Conservation (phyloP, 23 tunicate species). For the Halocynthia aurantium region DNA sequence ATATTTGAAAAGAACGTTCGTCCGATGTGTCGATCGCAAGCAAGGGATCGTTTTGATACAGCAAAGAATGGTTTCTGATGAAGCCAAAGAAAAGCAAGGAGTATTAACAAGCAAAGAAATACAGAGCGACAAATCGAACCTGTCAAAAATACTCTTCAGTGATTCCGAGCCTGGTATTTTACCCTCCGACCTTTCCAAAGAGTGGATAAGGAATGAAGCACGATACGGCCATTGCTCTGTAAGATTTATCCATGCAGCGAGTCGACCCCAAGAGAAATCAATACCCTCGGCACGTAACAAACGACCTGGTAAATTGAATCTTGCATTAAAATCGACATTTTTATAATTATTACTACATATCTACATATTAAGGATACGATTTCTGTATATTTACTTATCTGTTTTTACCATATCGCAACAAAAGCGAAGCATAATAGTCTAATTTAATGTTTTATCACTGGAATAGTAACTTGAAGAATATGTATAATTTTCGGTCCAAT, state of each 20-base stretch:
- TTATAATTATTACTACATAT: too few relatives aligned
- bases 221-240: slow-evolving; percentile 87
- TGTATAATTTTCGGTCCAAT: too few relatives aligned
- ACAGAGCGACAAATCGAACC: neutral
- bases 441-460: neutral
- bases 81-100: neutral
- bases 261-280: slow-evolving; percentile 61
- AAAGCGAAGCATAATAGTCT: neutral
- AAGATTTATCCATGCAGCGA: slow-evolving; percentile 80
- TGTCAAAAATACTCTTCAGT: slow-evolving; percentile 1
- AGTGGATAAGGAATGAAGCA: slow-evolving; percentile 40
- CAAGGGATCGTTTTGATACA: slow-evolving; percentile 18
- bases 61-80: slow-evolving; percentile 1
- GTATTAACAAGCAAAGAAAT: neutral
- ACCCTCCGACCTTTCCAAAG: slow-evolving; percentile 9
- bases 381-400: too few relatives aligned
- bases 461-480: too few relatives aligned
- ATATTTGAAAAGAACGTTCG: slow-evolving; percentile 33
- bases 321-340: too few relatives aligned
- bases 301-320: slow-evolving; percentile 20
- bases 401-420: too few relatives aligned
- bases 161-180: neutral
- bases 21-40: slow-evolving; percentile 46
- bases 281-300: slow-evolving; percentile 55
- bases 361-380: too few relatives aligned